These are phyloP conservation scores for Anomalospiza imberbis DNA, from an alignment of 2,797 vertebrate genomes.

Conservation along the genomic window DNA sequence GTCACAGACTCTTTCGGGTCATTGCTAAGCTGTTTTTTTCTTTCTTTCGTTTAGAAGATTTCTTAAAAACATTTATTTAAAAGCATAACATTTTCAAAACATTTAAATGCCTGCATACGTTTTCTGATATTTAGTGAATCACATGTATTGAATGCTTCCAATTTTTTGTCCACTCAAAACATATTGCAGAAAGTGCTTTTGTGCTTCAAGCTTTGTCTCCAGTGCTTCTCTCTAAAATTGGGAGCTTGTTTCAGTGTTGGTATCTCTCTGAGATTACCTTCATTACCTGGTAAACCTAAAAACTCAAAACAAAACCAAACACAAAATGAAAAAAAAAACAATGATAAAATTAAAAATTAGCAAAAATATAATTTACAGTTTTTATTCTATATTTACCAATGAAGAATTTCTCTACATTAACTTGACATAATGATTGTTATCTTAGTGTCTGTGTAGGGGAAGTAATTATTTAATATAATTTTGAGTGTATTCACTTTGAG, in stretches of 20 bases:
- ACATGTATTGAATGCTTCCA: not conserved
- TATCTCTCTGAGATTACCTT: not conserved
- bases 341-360: not conserved
- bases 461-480: not conserved
- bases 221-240: not conserved
- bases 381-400: not conserved
- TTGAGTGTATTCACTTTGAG: not conserved
- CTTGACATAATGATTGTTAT: not conserved
- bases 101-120: fast-evolving
- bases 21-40: fast-evolving
- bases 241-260: not conserved
- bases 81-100: not conserved
- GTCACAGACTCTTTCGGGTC: not conserved
- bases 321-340: not conserved
- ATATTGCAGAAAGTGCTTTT: not conserved
- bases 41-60: not conserved
- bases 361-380: not conserved
- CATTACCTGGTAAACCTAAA: not conserved
- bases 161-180: not conserved
- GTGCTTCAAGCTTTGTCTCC: not conserved
- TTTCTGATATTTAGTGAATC: not conserved
- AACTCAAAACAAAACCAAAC: not conserved
- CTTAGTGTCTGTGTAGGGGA: not conserved
- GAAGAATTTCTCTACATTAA: not conserved
- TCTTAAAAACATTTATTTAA: not conserved